Evolutionary conservation across 2,113 vertebrate species (phyloP), one percentile per base, ranked within the genome.

Genomic region (Prionailurus bengalensis): DNA sequence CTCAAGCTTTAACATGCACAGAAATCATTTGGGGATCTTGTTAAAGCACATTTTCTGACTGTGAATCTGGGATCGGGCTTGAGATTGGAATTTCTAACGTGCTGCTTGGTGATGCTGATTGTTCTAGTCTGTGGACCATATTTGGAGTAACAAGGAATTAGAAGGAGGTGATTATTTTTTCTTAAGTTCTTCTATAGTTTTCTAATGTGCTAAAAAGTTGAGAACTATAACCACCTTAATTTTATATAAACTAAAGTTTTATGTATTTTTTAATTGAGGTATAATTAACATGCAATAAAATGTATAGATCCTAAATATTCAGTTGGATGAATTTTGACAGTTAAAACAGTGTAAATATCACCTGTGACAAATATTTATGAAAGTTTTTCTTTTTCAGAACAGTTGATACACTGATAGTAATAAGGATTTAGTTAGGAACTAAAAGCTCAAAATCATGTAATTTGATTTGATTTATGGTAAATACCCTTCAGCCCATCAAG

Each of bases 251-350:
- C 36, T n/a, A 23, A 33, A 1, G 21, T 63, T 90, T 68, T 84
- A 10, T 29, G 2, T 42, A 13, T 94, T 88, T 76, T 87, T 39
- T 66, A 48, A 48, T 74, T 45, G 42, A 63, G 65, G 16, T 91
- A 25, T 36, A 36, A 85, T 68, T 91, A 55, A 86, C 14, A 33
- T 82, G 53, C 36, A 82, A 6, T 93, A 89, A 83, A 83, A 83
- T 90, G 11, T 27, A 29, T 85, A 93, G 42, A 29, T 83, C 48
- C 92, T 61, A 91, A 76, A n/a, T 96, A 85, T 91, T 96, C 33
- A 39, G 25, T 94, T 91, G 51, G 78, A 65, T 89, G 53, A 71
- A 7, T 61, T 83, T 70, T 63, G 65, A 84, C 16, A 68, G 31
- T 78, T 89, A 7, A 42, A 66, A 88, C 42, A 78, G 31, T 87